Evolutionary conservation across 2,113 vertebrate genomes (phyloP).

Genomic region (Colossoma macropomum): DNA sequence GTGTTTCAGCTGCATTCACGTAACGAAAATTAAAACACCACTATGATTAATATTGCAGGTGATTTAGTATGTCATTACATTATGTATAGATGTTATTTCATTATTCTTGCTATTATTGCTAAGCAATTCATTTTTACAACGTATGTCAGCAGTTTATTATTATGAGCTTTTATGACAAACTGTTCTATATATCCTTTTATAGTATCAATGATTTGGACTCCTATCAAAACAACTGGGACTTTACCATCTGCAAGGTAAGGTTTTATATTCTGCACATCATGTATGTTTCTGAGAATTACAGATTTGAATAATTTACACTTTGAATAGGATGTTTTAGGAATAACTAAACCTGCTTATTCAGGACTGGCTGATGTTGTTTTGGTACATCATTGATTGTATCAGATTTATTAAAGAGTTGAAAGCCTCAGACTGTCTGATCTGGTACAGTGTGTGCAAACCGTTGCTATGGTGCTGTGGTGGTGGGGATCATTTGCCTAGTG

Average conservation of each 20-base stretch:
- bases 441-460: conserved; percentile 8
- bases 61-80: too few species aligned
- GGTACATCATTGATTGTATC: background rate
- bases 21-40: too few species aligned
- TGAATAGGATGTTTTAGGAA: background rate
- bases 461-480: conserved; percentile 61
- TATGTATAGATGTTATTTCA: too few species aligned
- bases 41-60: too few species aligned
- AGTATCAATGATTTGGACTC: conserved; percentile 77
- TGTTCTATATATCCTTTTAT: conserved; percentile 36
- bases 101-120: too few species aligned
- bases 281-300: background rate
- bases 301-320: background rate
- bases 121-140: background rate
- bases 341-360: background rate
- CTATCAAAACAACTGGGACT: conserved; percentile 72
- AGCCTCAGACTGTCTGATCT: background rate
- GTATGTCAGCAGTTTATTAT: background rate
- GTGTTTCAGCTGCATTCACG: too few species aligned
- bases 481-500: conserved; percentile 20
- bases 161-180: background rate
- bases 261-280: background rate
- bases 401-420: too few species aligned
- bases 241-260: conserved; percentile 72
- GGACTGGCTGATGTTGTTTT: background rate